phyloP scores from a whole-genome alignment of 1,140 invertebrate genomes.

The Bicyclus anynana region DNA sequence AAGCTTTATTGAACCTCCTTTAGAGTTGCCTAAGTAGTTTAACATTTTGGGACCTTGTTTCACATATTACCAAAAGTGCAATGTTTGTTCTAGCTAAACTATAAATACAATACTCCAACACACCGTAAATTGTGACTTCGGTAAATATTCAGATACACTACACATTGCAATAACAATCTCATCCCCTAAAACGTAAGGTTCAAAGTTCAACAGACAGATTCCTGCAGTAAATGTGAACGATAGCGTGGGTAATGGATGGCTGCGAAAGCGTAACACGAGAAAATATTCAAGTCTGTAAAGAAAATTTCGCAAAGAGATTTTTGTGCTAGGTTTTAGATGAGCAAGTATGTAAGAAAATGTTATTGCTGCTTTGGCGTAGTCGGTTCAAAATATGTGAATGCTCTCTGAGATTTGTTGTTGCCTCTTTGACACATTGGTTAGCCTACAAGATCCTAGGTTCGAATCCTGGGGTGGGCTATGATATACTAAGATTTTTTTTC shows the following conservation, averaged over 20 bases:
- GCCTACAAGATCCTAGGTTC: no score
- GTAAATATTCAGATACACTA: conserved; percentile 13
- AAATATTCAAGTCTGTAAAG: conserved; percentile 14
- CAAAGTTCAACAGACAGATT: not conserved
- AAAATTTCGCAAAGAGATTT: conserved; percentile 6
- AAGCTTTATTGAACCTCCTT: no score
- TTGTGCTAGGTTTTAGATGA: not conserved
- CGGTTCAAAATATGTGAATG: no score
- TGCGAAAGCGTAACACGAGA: conserved; percentile 11
- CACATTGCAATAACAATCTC: not conserved
- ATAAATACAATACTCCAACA: conserved; percentile 12
- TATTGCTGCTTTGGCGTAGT: no score
- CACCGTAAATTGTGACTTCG: conserved; percentile 9
- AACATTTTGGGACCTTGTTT: not conserved
- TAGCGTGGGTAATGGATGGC: conserved; percentile 13
- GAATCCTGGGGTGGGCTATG: no score
- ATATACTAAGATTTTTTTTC: no score
- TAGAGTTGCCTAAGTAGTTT: no score
- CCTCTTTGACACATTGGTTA: no score
- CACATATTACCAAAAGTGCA: not conserved
- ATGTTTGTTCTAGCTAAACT: conserved; percentile 2
- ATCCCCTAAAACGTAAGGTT: not conserved
- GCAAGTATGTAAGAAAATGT: not conserved
- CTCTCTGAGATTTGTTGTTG: no score
- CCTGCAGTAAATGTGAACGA: conserved; percentile 10